A percentile compares a stretch with the other conserved stretches of the same genome.
These are phyloP conservation scores for Leptopilina myrica DNA, from an alignment of 2,888 invertebrate species.

Conservation along the genomic window DNA sequence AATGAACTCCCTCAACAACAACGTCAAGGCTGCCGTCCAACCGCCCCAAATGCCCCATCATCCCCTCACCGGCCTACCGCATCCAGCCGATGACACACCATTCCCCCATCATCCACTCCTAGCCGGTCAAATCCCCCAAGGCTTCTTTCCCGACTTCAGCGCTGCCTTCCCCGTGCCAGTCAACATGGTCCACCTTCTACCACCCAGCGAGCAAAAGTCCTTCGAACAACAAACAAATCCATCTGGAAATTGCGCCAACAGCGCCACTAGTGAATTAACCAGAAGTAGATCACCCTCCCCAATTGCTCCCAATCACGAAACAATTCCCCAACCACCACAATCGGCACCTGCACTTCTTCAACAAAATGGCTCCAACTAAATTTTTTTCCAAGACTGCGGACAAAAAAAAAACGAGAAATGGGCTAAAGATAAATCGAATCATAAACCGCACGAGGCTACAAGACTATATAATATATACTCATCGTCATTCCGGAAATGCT, in stretches of 20 bases:
- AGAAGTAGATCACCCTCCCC: conserved; percentile 68
- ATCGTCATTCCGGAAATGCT: conserved; percentile 25
- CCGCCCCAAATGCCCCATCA: conserved; percentile 69
- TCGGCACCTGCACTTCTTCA: conserved; percentile 83
- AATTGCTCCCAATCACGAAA: conserved; percentile 61
- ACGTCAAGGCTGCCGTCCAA: conserved; percentile 77
- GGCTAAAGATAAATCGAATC: conserved; percentile 21
- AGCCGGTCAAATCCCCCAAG: conserved; percentile 80
- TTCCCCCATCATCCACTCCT: conserved; percentile 71
- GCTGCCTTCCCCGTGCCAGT: conserved; percentile 90
- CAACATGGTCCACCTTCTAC: conserved; percentile 90
- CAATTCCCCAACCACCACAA: conserved; percentile 79
- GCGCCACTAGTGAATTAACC: conserved; percentile 48
- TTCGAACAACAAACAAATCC: conserved; percentile 79
- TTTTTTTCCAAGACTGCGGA: no score
- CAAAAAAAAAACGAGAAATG: no score
- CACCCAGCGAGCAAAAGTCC: conserved; percentile 86
- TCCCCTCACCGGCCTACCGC: conserved; percentile 64
- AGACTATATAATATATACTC: background rate
- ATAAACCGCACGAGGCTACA: conserved; percentile 43
- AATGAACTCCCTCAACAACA: conserved; percentile 78
- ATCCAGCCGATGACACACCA: conserved; percentile 66
- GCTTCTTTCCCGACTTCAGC: conserved; percentile 89
- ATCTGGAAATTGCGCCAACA: conserved; percentile 74
- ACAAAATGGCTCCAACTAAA: conserved; percentile 89